Percentiles rank a stretch among this genome's conserved stretches.
These are phyloP conservation scores for Drosophila bocki DNA, from an alignment of 1,140 invertebrate genomes.

Conservation along the genomic window DNA sequence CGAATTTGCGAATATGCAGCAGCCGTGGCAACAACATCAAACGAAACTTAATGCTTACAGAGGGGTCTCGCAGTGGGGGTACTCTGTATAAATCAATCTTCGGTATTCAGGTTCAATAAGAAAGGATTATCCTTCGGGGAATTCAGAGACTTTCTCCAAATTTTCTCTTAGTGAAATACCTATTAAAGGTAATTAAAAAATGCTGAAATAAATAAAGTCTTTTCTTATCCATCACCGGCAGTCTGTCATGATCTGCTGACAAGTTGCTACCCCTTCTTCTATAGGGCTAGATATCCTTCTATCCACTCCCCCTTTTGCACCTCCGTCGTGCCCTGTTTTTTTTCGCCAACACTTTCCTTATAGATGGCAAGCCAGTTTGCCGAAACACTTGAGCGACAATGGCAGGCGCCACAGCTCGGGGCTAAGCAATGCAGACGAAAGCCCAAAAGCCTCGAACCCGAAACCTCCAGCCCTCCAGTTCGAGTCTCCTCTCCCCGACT, in stretches of 20 bases:
- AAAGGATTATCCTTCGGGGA: background rate
- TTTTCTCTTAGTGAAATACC: background rate
- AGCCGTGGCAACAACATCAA: constrained; percentile 40
- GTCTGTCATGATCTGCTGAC: constrained; percentile 12
- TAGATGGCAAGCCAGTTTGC: constrained; percentile 42
- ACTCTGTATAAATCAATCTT: background rate
- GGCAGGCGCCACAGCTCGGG: constrained; percentile 33
- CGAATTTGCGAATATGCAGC: constrained; percentile 75
- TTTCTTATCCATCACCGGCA: background rate
- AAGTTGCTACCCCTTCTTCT: constrained; percentile 15
- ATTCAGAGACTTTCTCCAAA: too few species aligned
- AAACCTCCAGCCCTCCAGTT: constrained; percentile 21
- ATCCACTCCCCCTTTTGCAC: background rate
- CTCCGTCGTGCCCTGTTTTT: background rate
- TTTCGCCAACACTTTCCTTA: constrained; percentile 25
- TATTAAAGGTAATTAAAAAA: background rate
- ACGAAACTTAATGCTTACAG: constrained; percentile 20
- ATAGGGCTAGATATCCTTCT: constrained; percentile 11
- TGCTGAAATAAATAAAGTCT: background rate
- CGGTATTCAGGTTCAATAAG: too few species aligned
- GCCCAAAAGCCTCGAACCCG: constrained; percentile 46
- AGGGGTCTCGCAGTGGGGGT: background rate
- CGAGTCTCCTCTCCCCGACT: background rate
- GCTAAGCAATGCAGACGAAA: constrained; percentile 54
- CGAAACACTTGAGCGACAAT: constrained; percentile 79